Percentiles rank a stretch among this genome's conserved stretches.
Evolutionary conservation across 2,113 vertebrate species (phyloP).

Genomic region (Apeltes quadracus): DNA sequence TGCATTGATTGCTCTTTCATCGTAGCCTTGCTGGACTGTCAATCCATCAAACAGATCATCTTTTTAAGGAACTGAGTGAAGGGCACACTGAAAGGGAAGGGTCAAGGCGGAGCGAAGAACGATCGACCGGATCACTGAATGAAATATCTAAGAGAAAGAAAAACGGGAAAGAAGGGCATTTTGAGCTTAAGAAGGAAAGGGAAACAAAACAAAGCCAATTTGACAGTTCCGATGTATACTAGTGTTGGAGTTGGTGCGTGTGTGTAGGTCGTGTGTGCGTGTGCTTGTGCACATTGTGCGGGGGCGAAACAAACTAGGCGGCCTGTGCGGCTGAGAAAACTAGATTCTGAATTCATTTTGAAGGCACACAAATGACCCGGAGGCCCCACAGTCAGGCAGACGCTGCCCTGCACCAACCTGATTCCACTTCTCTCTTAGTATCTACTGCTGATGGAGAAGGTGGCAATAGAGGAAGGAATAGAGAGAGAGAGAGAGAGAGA

Average conservation of each 20-base stretch:
- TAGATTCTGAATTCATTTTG: constrained; percentile 67
- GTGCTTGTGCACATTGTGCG: constrained; percentile 36
- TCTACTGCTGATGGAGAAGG: constrained; percentile 53
- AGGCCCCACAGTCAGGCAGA: constrained; percentile 38
- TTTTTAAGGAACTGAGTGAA: constrained; percentile 24
- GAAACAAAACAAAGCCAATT: constrained; percentile 61
- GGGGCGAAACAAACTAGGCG: constrained; percentile 31
- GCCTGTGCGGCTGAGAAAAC: constrained; percentile 58
- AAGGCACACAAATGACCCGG: constrained; percentile 66
- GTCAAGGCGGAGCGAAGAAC: constrained; percentile 36
- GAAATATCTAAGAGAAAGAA: constrained; percentile 31
- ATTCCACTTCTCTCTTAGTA: constrained; percentile 68
- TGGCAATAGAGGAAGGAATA: constrained; percentile 26
- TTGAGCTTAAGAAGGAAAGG: constrained; percentile 51
- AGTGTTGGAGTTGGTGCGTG: constrained; percentile 30
- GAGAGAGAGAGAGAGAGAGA: constrained; percentile 40
- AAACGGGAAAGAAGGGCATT: constrained; percentile 22
- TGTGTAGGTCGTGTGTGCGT: constrained; percentile 29
- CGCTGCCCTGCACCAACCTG: constrained; percentile 52
- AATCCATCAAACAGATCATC: constrained; percentile 44
- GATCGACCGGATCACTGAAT: constrained; percentile 21
- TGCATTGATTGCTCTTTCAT: constrained; percentile 37
- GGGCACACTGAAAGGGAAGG: constrained; percentile 15
- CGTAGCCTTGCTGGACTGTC: constrained; percentile 22
- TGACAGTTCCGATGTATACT: constrained; percentile 33